These are phyloP conservation scores for Mustelus asterias DNA, from an alignment of 2,113 vertebrate species.

Conservation along the genomic window DNA sequence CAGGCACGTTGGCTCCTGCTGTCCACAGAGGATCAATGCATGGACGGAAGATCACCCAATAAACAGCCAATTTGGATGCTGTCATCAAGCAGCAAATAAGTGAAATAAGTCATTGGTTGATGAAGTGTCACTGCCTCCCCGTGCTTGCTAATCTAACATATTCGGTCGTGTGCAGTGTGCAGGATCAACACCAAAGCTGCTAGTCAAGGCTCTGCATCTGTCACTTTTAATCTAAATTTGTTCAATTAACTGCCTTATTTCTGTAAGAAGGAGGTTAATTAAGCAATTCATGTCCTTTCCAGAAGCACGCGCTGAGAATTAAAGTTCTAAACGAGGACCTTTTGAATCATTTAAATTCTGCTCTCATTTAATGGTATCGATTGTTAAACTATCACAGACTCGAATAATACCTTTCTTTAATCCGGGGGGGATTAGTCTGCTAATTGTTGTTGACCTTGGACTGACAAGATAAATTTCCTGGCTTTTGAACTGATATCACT, in stretches of 20 bases:
- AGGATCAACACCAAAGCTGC: conserved; percentile 5
- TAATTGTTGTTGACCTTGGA: conserved; percentile 76
- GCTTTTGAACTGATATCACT: conserved; percentile 51
- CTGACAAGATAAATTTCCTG: conserved; percentile 68
- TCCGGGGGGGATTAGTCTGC: conserved; percentile 64
- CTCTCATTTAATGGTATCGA: conserved; percentile 74
- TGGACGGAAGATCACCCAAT: background rate
- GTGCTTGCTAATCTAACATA: background rate
- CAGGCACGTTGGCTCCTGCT: background rate
- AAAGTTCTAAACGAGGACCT: conserved; percentile 65
- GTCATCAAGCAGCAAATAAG: background rate
- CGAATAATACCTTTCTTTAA: conserved; percentile 63
- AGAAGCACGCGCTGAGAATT: conserved; percentile 49
- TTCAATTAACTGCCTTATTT: conserved; percentile 56
- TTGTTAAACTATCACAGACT: conserved; percentile 63
- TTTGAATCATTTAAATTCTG: conserved; percentile 73
- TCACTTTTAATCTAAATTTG: conserved; percentile 54
- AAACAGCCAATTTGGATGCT: background rate
- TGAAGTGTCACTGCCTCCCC: background rate
- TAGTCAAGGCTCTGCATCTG: conserved; percentile 40
- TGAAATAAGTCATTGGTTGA: background rate
- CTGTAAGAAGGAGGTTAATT: conserved; percentile 60
- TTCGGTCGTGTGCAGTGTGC: background rate
- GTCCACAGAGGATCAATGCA: background rate
- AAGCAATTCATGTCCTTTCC: conserved; percentile 51